Conservation (phyloP, 2,888 invertebrate genomes). For the Tipula lateralis region DNA sequence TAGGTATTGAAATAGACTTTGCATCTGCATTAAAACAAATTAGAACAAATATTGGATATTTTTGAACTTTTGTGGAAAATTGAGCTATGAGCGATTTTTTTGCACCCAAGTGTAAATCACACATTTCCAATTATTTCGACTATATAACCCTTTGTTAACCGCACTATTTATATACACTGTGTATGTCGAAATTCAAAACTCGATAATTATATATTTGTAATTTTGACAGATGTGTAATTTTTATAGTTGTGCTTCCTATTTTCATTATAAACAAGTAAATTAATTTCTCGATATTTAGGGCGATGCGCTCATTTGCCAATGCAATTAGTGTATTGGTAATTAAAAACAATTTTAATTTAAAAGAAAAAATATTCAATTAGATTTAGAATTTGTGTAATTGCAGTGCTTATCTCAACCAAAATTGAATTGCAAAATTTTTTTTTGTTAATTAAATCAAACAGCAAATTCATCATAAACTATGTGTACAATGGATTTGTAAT, state of each 20-base stretch:
- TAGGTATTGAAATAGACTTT: too few species aligned
- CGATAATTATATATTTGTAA: neutral
- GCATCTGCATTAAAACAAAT: too few species aligned
- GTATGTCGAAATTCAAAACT: neutral
- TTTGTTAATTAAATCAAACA: neutral
- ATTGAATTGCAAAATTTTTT: neutral
- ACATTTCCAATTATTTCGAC: neutral
- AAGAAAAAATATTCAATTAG: neutral
- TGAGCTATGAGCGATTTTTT: too few species aligned
- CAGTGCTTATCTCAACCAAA: neutral
- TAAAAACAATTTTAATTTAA: neutral
- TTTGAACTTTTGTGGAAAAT: too few species aligned
- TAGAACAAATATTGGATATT: too few species aligned
- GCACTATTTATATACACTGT: neutral
- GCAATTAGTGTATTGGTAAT: neutral
- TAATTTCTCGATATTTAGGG: neutral
- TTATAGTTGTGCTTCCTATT: neutral
- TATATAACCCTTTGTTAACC: neutral
- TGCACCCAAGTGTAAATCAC: neutral
- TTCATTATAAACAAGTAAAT: neutral
- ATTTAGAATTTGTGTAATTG: neutral
- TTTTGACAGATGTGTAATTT: slow-evolving; percentile 19
- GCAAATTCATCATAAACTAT: neutral
- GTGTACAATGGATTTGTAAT: neutral
- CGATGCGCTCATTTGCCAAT: neutral